Evolutionary conservation across 2,888 invertebrate species (phyloP).

Genomic region (Melikaiella ostensackeni): DNA sequence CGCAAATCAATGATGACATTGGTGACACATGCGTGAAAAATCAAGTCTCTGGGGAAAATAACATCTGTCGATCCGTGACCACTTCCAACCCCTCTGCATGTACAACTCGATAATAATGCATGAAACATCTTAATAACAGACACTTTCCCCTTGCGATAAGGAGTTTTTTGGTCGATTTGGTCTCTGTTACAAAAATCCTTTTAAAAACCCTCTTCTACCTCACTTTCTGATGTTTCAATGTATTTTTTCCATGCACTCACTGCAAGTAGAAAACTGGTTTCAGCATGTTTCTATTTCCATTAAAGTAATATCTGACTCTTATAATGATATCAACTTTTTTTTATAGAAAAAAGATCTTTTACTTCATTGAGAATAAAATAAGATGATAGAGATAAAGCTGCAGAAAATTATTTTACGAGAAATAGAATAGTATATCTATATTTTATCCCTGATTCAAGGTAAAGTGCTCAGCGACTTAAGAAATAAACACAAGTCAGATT

Average conservation of each 20-base stretch:
- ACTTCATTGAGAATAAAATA: too few relatives aligned
- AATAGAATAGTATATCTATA: too few relatives aligned
- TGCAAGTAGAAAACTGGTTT: too few relatives aligned
- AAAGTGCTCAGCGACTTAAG: too few relatives aligned
- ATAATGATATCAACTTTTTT: too few relatives aligned
- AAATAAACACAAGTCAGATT: too few relatives aligned
- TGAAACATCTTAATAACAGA: slow-evolving; percentile 60
- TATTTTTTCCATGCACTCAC: not conserved
- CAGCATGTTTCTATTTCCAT: too few relatives aligned
- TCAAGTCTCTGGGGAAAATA: slow-evolving; percentile 58
- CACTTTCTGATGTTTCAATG: not conserved
- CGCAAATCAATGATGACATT: slow-evolving; percentile 60
- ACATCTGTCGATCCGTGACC: slow-evolving; percentile 65
- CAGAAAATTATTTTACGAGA: too few relatives aligned
- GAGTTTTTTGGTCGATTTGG: not conserved
- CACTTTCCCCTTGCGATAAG: slow-evolving; percentile 5
- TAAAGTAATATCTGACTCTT: too few relatives aligned
- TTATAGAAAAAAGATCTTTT: too few relatives aligned
- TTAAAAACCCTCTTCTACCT: not conserved
- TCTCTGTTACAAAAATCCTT: not conserved
- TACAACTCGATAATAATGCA: slow-evolving; percentile 55
- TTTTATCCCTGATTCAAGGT: too few relatives aligned
- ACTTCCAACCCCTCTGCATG: slow-evolving; percentile 54
- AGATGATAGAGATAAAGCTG: too few relatives aligned
- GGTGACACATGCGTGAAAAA: slow-evolving; percentile 71